Evolutionary conservation across 2,113 vertebrate genomes (phyloP).

Genomic region (Chaetops frenatus): DNA sequence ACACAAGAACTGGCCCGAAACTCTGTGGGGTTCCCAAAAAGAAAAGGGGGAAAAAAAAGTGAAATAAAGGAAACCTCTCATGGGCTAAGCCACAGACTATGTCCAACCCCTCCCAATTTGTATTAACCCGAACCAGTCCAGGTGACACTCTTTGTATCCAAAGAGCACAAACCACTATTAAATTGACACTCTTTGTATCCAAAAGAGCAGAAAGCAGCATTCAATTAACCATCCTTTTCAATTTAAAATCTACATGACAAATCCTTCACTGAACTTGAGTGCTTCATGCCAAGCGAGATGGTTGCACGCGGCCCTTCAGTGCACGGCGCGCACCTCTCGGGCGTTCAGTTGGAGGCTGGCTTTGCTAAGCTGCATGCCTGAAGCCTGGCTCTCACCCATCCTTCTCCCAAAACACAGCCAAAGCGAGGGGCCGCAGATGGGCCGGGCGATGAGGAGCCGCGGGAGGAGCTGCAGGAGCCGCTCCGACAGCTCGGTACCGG

Average conservation of each 20-base stretch:
- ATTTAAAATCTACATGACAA: not conserved
- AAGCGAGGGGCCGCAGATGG: constrained; percentile 68
- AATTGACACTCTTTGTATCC: not conserved
- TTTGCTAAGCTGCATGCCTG: not conserved
- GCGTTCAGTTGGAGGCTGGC: not conserved
- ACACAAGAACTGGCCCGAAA: not conserved
- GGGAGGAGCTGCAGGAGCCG: constrained; percentile 56
- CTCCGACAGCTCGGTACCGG: constrained; percentile 69
- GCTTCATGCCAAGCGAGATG: not conserved
- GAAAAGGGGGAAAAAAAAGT: not conserved
- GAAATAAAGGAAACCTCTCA: not conserved
- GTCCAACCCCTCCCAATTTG: not conserved
- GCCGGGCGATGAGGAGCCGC: constrained; percentile 50
- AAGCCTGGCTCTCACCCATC: not conserved
- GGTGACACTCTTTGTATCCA: not conserved
- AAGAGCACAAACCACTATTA: not conserved
- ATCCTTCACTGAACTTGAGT: not conserved
- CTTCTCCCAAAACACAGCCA: constrained; percentile 10
- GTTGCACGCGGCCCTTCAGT: not conserved
- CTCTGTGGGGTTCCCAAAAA: not conserved
- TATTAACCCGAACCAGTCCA: not conserved
- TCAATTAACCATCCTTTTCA: not conserved
- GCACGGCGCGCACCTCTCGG: fast-evolving
- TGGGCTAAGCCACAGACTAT: not conserved
- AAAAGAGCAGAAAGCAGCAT: not conserved